Evolutionary conservation across 2,888 invertebrate species (phyloP).

Genomic region (Drosophila paramelanica): DNA sequence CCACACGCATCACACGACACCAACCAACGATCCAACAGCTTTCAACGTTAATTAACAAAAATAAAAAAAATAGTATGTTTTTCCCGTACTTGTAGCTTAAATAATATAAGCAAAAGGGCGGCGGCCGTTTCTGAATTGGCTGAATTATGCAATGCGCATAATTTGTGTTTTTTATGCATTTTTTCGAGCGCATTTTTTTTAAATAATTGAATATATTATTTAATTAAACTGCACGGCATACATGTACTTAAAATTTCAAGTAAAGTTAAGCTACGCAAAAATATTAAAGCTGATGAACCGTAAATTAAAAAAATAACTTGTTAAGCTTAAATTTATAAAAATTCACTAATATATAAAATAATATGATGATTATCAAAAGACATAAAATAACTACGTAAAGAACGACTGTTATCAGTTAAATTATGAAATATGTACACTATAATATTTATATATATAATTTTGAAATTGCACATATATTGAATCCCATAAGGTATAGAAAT

Average conservation of each 20-base stretch:
- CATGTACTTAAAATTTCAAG: neutral
- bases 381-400: too few relatives aligned
- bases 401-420: too few relatives aligned
- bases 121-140: slow-evolving; percentile 38
- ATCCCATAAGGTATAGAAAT: slow-evolving; percentile 14
- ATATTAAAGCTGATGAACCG: neutral
- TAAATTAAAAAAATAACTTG: neutral
- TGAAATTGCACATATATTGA: too few relatives aligned
- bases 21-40: slow-evolving; percentile 23
- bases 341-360: too few relatives aligned
- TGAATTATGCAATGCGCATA: slow-evolving; percentile 70
- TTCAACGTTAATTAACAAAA: slow-evolving; percentile 58
- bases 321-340: too few relatives aligned
- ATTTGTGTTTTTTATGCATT: slow-evolving; percentile 37
- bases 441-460: neutral
- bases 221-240: neutral
- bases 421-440: too few relatives aligned
- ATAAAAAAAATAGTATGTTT: slow-evolving; percentile 15
- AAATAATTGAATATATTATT: slow-evolving; percentile 36
- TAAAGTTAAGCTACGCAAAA: neutral
- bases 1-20: slow-evolving; percentile 56
- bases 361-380: too few relatives aligned
- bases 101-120: slow-evolving; percentile 53
- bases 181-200: slow-evolving; percentile 27
- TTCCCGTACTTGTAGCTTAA: slow-evolving; percentile 31